phyloP scores from a whole-genome alignment of 2,113 vertebrate species.

The Apodemus speciosus region DNA sequence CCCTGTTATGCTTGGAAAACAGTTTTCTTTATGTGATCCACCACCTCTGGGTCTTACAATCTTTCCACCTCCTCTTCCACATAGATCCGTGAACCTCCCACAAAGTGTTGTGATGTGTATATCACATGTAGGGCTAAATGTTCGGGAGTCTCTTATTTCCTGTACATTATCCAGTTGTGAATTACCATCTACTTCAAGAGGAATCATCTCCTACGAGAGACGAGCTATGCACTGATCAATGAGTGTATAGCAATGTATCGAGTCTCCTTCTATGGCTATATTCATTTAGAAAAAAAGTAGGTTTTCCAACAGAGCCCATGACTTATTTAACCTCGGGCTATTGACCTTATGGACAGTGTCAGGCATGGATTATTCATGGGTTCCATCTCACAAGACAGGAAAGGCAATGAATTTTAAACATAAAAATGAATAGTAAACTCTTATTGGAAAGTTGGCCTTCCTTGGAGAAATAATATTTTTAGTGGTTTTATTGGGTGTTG shows the following conservation, averaged over 20 bases:
- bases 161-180: background rate
- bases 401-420: background rate
- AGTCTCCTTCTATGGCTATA: background rate
- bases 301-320: background rate
- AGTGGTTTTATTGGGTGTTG: conserved; percentile 75
- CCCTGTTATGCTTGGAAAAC: background rate
- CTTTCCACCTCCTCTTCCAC: background rate
- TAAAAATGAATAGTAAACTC: background rate
- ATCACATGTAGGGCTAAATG: background rate
- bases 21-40: background rate
- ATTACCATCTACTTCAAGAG: background rate
- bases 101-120: background rate
- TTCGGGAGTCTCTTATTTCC: background rate
- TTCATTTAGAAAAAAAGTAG: background rate
- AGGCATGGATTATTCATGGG: background rate
- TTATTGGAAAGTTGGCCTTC: background rate
- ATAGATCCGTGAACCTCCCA: background rate
- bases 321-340: background rate
- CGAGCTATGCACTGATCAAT: background rate
- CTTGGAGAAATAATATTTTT: background rate
- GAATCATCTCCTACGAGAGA: background rate
- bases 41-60: background rate
- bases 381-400: background rate
- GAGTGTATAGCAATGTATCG: background rate
- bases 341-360: background rate